Base-by-base conservation (phyloP, 2,888 invertebrate species). In the Leucophenga montana region DNA sequence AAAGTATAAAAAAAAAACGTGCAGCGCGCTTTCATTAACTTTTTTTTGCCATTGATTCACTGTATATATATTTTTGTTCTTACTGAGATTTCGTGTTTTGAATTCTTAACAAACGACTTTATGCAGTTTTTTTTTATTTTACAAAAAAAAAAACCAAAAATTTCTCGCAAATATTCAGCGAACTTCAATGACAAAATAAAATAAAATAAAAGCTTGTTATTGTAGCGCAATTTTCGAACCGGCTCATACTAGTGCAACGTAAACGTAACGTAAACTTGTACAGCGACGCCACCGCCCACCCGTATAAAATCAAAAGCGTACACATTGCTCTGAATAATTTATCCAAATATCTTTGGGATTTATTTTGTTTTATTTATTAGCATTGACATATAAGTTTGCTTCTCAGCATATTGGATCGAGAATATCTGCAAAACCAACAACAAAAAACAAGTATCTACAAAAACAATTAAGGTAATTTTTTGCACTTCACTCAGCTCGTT, bases 231-330 rank as follows among this genome's bases (percentile, higher is more conserved):
- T 27, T 27, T n/a, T n/a, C n/a, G n/a, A n/a, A n/a, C n/a, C n/a
- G n/a, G n/a, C n/a, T n/a, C n/a, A n/a, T n/a, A n/a, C n/a, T 39
- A 5, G 39, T 66, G 68, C 53, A 70, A 50, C 50, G 53, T 66
- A 16, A 31, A 62, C 56, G 70, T 31, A 46, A 56, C 54, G n/a
- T 50, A 18, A 27, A 54, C 18, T 16, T 2, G 54, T 27, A n/a
- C 54, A 66, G 1, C 22, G 72, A 72, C 54, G 31, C 69, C 66
- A 27, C 72, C 27, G 1, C 73, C 59, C 65, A 69, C 72, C 67
- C 53, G 56, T 68, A 50, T 13, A 54, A 71, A 72, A 71, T 62
- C 54, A 33, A 64, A 67, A 68, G 53, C 65, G 64, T 14, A 53
- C n/a, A 61, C 33, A 50, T 33, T 39, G 27, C 22, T 61, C 22